Percentiles rank a stretch among this genome's conserved stretches.
Conservation (phyloP, 2,888 invertebrate species). For the Chymomyza fuscimana region DNA sequence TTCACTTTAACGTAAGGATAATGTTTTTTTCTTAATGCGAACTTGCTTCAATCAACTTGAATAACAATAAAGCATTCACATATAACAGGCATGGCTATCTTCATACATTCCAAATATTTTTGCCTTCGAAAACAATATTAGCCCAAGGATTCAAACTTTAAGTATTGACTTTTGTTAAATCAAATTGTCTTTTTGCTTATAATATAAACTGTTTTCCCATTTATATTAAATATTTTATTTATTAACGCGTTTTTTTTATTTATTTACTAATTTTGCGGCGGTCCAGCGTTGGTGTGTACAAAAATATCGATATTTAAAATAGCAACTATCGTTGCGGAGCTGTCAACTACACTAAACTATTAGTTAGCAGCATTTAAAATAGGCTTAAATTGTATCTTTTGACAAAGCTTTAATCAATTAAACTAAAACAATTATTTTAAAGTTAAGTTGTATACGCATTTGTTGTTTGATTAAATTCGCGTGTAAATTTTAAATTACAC, state of each 20-base stretch:
- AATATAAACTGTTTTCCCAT: not conserved
- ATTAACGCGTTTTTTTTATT: not conserved
- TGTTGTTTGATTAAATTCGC: not conserved
- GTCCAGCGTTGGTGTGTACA: not conserved
- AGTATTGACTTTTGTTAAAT: not conserved
- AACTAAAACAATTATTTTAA: not conserved
- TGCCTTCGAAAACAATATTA: not conserved
- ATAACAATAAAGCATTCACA: not conserved
- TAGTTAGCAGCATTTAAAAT: not conserved
- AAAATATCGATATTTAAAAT: not conserved
- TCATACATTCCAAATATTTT: constrained; percentile 14
- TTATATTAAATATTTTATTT: not conserved
- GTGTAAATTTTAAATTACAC: not conserved
- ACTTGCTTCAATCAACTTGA: not conserved
- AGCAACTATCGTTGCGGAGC: not conserved
- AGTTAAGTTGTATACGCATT: not conserved
- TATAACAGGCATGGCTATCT: not conserved
- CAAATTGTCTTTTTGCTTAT: not conserved
- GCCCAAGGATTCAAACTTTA: not conserved
- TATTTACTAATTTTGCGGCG: not conserved
- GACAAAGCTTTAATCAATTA: no score
- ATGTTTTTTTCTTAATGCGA: not conserved
- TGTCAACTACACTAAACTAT: not conserved
- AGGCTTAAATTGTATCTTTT: no score
- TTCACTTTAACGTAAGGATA: not conserved